A percentile compares a stretch with the other conserved stretches of the same genome.
Evolutionary conservation across 2,797 vertebrate genomes (phyloP).

Genomic region (Artibeus jamaicensis): DNA sequence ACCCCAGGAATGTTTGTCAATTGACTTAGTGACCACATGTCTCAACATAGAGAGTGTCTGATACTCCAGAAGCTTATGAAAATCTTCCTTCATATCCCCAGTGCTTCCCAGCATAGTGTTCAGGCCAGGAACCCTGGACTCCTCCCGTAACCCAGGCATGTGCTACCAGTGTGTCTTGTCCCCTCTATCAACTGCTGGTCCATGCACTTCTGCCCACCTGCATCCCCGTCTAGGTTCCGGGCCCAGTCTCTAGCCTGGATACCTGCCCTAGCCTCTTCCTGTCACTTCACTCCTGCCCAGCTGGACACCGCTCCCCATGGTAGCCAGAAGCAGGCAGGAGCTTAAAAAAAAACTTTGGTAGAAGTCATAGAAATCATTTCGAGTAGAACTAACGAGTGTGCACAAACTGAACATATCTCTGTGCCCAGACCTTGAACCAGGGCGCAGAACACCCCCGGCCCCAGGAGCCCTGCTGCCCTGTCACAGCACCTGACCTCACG

Average conservation of each 20-base stretch:
- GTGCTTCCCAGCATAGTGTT: background rate
- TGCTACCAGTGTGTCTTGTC: background rate
- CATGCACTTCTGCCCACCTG: background rate
- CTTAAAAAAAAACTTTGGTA: background rate
- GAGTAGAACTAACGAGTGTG: background rate
- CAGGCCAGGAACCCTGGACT: too few species aligned
- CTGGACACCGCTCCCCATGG: background rate
- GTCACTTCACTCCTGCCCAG: background rate
- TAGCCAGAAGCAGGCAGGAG: background rate
- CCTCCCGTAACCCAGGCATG: background rate
- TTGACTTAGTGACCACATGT: background rate
- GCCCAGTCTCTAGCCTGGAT: background rate
- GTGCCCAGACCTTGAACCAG: background rate
- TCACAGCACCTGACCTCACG: fast-evolving
- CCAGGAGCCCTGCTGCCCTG: fast-evolving
- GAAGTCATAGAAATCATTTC: background rate
- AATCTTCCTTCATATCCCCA: background rate
- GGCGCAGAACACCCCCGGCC: background rate
- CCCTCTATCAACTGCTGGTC: background rate
- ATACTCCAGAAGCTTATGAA: background rate
- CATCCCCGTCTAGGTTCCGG: background rate
- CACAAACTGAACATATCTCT: background rate
- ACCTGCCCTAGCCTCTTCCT: background rate
- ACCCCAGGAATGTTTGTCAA: background rate
- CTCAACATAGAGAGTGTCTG: background rate